Evolutionary conservation across 1,140 invertebrate genomes (phyloP), one percentile per base, ranked within the genome.

Genomic region (Calliphora vicina): DNA sequence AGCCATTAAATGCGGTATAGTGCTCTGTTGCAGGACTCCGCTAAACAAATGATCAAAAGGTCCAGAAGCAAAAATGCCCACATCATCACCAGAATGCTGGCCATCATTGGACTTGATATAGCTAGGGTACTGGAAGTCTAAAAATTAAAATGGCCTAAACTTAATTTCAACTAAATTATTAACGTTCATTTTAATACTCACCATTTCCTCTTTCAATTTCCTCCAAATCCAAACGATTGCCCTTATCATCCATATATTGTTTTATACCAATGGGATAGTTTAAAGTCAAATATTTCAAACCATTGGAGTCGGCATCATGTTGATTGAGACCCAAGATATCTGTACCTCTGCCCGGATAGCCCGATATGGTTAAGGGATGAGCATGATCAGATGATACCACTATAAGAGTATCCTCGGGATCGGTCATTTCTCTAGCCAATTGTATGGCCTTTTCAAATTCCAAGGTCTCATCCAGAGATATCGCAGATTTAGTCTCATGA

Each of bases 21-120:
- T 94, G 87, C 93, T 94, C 88, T 97, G 96, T 84, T 97, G 95
- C 87, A 96, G 93, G 0, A 94, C 93, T 13, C 95, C 95, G 57
- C 92, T 91, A 81, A 97, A 93, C 13, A 97, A 90, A 87, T 96
- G 95, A 4, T 93, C 91, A 89, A 93, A 94, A 4, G 96, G 96
- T 6, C 91, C 91, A 1, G 86, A 91, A 0, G 94, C 93, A 87
- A 92, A 94, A 12, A 95, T 91, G 1, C 92, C 92, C 0, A 95
- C 94, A 86, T 95, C 94, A 57, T 95, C 94, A 0, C 94, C 94
- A 0, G 94, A 93, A 84, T 95, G 94, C 0, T 93, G 94, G 84
- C 94, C n/a, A 85, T 89, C 0, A 15, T 3, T n/a, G 88, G 89
- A 2, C 89, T 92, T 20, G 89, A 92, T 71, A 90, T 86, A 5